Base-by-base conservation (phyloP, 2,888 invertebrate species). In the Clostera curtula region DNA sequence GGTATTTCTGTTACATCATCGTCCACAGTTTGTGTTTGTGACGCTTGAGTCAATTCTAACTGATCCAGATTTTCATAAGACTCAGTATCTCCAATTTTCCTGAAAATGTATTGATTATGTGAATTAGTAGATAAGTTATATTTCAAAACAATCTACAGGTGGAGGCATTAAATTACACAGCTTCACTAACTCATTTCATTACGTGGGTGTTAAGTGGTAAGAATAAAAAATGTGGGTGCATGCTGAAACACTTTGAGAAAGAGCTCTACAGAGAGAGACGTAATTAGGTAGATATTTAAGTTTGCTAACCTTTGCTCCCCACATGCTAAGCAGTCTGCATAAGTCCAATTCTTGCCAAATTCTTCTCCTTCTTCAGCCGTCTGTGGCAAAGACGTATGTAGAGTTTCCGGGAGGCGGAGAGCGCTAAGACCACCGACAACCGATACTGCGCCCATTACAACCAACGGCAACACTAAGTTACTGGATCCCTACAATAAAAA, bases 361-460 rank as follows among this genome's bases (percentile, higher is more conserved):
- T 90, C 87, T 65, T 95, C 95, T 2, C 95, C 95, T 63, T 96
- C 95, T 61, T 93, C 93, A 4, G 94, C 86, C 0, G 94, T 95
- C 70, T 95, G 93, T 0, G 95, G 95, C 38, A 96, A 65, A 2
- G 91, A 87, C 50, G 92, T 87, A 60, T 95, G 92, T 15, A 95
- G 71, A 0, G 95, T 96, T 80, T 96, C 95, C 0, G 95, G 95
- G 37, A 96, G 68, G 10, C 95, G 85, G 4, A 95, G 79, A 0
- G 93, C 92, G 1, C 91, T 90, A 31, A 95, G 57, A 2, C 95
- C 95, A 4, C 95, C 95, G 19, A 94, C 69, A 16, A 95, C 90
- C 0, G 94, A 92, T 3, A 95, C 87, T 4, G 86, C 85, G 1
- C 95, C 95, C 90, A 96, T 92, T 34, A 95, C 93, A 0, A 94